Base-by-base conservation (phyloP, 92 coral and sea anemone genomes). In the Phymanthus crucifer region DNA sequence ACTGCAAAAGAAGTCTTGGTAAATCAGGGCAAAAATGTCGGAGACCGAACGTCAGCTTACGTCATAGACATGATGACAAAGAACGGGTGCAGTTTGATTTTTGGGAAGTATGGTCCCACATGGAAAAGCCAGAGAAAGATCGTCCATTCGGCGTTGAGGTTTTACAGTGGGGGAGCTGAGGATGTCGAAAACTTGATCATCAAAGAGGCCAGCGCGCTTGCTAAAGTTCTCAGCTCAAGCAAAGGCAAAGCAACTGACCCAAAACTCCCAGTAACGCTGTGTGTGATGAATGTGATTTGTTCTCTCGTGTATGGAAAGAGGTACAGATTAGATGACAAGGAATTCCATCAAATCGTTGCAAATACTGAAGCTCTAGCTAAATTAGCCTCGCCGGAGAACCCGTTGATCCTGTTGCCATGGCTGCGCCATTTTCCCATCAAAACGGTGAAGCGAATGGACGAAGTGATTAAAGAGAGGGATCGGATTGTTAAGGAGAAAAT, bases 71-170 rank as follows among this genome's bases (percentile, higher is more conserved):
- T 80, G 18, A 80, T 87, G 36, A 79, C 87, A 17, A 32, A 78
- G 16, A 75, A 77, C 47, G 90, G 90, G 12, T 76, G 71, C 43
- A 87, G 85, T 38, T 45, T 87, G 50, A 81, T 84, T 36, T 91
- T 91, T 38, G 96, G 93, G 1, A 85, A 89, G 45, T 71, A 85
- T 31, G 86, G 93, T 26, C 88, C 96, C 71, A 89, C 85, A 70
- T 91, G 96, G 96, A 91, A 72, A 43, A 66, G 78, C 27, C 93
- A 91, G 74, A 76, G 96, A 18, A 88, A 80, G 56, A 76, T 91
- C 29, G 90, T 90, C 50, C 87, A 87, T 26, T 71, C 88, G 80
- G 91, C 87, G 32, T 34, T 91, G 74, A 78, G 88, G 48, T 72
- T 73, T 66, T 91, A 78, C 74, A 67, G 71, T 26, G 80, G 89